Conservation (phyloP, 2,888 invertebrate species). For the Trissolcus brochymenae region DNA sequence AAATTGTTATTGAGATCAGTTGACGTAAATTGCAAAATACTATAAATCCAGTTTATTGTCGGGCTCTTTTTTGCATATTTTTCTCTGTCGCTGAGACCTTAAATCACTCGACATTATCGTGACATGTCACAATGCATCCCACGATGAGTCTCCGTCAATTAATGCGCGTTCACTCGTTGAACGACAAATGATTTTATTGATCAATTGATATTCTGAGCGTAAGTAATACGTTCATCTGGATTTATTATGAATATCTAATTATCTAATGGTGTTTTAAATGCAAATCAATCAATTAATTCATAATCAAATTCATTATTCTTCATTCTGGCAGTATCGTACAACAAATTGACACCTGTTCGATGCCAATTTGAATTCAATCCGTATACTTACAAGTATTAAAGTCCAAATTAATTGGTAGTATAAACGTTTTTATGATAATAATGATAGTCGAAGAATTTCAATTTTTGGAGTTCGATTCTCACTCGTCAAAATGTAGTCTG, state of each 20-base stretch:
- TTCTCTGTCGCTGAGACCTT: constrained; percentile 8
- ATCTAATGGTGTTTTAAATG: no score
- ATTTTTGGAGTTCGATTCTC: constrained; percentile 51
- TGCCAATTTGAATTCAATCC: no score
- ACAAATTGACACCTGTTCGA: constrained; percentile 20
- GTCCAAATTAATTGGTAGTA: no score
- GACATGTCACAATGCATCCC: constrained; percentile 45
- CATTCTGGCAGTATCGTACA: no score
- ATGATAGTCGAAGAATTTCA: constrained; percentile 28
- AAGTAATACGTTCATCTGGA: constrained; percentile 14
- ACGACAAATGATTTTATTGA: constrained; percentile 49
- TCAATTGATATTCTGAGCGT: constrained; percentile 30
- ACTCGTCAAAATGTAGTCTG: constrained; percentile 65
- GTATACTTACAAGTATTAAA: no score
- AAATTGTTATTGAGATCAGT: not conserved
- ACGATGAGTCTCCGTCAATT: constrained; percentile 40
- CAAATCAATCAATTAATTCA: no score
- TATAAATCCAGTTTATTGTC: not conserved
- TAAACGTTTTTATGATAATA: no score
- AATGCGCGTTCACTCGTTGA: constrained; percentile 27
- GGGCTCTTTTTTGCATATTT: constrained; percentile 16
- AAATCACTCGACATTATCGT: constrained; percentile 45
- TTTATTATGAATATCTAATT: constrained; percentile 20
- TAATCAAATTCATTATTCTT: no score
- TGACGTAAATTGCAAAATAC: not conserved